Evolutionary conservation across 2,797 vertebrate species (phyloP).

Genomic region (Premnoplex brunnescens): DNA sequence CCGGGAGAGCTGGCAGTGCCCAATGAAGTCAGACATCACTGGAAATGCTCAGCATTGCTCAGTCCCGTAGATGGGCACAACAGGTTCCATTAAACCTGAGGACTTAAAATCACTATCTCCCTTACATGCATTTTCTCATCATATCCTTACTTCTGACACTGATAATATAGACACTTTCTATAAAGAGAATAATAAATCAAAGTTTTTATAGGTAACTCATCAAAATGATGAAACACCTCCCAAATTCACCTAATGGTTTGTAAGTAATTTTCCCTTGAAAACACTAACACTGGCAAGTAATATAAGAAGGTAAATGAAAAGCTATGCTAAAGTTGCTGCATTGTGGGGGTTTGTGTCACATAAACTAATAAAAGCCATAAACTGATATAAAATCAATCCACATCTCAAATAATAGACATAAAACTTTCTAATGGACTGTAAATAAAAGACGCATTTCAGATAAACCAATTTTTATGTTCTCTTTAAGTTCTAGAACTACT

Average conservation of each 20-base stretch:
- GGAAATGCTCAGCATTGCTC: neutral
- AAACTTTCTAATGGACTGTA: neutral
- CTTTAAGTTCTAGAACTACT: neutral
- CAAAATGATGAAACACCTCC: slow-evolving; percentile 7
- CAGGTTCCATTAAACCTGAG: neutral
- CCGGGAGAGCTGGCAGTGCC: neutral
- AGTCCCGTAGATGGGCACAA: neutral
- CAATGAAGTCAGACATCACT: slow-evolving; percentile 19
- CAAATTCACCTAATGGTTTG: neutral
- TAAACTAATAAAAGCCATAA: neutral
- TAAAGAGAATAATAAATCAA: neutral
- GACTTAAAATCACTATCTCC: neutral
- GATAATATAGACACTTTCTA: neutral
- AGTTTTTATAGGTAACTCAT: neutral
- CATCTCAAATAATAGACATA: neutral
- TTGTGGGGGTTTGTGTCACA: neutral
- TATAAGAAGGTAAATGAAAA: neutral
- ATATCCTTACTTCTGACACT: neutral
- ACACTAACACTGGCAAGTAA: neutral
- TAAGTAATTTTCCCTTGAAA: neutral
- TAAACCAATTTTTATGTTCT: neutral
- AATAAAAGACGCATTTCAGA: neutral
- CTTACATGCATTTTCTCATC: neutral
- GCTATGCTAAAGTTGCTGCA: neutral
- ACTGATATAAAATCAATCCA: neutral